Conservation (phyloP, 1,140 invertebrate genomes). For the Drosophila ambigua region DNA sequence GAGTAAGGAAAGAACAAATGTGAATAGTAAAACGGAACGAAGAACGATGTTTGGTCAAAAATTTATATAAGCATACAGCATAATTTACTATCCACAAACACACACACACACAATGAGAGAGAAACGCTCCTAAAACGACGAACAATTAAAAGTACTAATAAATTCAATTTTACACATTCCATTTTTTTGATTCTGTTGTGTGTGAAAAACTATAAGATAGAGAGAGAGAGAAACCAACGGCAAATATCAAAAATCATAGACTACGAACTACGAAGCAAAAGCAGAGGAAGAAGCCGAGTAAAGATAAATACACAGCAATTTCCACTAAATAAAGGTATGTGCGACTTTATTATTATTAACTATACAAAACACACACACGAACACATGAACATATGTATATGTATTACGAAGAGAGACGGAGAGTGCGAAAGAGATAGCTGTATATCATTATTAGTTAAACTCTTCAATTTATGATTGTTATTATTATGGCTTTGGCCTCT, state of each 20-base stretch:
- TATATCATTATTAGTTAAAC: slow-evolving; percentile 80
- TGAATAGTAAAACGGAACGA: slow-evolving; percentile 16
- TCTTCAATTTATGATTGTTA: slow-evolving; percentile 82
- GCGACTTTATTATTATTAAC: slow-evolving; percentile 62
- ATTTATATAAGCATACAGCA: slow-evolving; percentile 46
- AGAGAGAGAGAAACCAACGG: slow-evolving; percentile 38
- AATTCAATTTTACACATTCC: slow-evolving; percentile 71
- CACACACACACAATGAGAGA: slow-evolving; percentile 7
- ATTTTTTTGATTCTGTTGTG: slow-evolving; percentile 64
- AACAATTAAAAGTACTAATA: slow-evolving; percentile 49
- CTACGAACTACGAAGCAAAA: slow-evolving; percentile 22
- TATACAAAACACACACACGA: slow-evolving; percentile 35
- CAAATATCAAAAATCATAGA: slow-evolving; percentile 58
- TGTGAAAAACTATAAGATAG: slow-evolving; percentile 70
- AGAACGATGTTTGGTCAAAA: slow-evolving; percentile 5
- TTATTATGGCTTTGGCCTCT: slow-evolving; percentile 54
- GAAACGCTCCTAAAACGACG: slow-evolving; percentile 13
- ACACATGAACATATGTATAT: slow-evolving; percentile 17
- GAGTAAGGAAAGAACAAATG: slow-evolving; percentile 31
- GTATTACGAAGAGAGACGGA: slow-evolving; percentile 37
- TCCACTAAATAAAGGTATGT: slow-evolving; percentile 81
- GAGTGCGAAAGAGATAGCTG: slow-evolving; percentile 11
- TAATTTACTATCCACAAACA: slow-evolving; percentile 37
- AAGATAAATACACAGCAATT: slow-evolving; percentile 74
- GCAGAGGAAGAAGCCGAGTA: slow-evolving; percentile 51